A percentile compares a stretch with the other conserved stretches of the same genome.
These are phyloP conservation scores for Pyrrhosoma nymphula DNA, from an alignment of 2,888 invertebrate species.

Conservation along the genomic window DNA sequence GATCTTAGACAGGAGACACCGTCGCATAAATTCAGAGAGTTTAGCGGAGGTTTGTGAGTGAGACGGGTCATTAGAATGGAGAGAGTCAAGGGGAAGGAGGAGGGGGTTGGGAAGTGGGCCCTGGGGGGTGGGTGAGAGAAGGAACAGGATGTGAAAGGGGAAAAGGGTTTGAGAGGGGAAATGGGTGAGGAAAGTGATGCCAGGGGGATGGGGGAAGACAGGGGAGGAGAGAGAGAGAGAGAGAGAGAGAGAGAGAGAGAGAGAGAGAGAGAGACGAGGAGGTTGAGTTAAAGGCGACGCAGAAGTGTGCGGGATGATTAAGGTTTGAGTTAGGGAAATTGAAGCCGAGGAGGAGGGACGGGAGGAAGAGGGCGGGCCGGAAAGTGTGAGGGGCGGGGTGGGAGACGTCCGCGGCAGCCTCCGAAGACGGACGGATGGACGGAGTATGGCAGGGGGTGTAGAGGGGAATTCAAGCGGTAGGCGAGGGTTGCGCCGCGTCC, in stretches of 20 bases:
- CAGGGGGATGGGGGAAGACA: background rate
- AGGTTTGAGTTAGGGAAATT: conserved; percentile 45
- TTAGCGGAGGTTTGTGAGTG: background rate
- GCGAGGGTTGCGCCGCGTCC: background rate
- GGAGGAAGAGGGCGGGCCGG: background rate
- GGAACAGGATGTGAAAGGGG: background rate
- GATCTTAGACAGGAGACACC: background rate
- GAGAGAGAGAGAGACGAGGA: too few species aligned
- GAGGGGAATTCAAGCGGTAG: background rate
- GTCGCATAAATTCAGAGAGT: background rate
- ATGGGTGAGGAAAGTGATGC: background rate
- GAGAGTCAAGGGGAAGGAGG: background rate
- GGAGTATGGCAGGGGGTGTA: background rate
- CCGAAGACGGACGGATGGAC: background rate
- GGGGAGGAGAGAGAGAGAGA: background rate
- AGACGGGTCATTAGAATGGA: background rate
- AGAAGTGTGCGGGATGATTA: background rate
- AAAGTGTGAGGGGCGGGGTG: background rate
- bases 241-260: too few species aligned
- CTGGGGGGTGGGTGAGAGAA: background rate
- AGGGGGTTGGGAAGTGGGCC: background rate
- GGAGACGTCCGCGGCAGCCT: background rate
- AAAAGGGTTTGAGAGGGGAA: background rate
- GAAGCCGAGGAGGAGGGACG: conserved; percentile 11
- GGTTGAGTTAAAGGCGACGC: too few species aligned